These are phyloP conservation scores for Drosophila anomalata DNA, from an alignment of 2,888 invertebrate genomes.

Conservation along the genomic window DNA sequence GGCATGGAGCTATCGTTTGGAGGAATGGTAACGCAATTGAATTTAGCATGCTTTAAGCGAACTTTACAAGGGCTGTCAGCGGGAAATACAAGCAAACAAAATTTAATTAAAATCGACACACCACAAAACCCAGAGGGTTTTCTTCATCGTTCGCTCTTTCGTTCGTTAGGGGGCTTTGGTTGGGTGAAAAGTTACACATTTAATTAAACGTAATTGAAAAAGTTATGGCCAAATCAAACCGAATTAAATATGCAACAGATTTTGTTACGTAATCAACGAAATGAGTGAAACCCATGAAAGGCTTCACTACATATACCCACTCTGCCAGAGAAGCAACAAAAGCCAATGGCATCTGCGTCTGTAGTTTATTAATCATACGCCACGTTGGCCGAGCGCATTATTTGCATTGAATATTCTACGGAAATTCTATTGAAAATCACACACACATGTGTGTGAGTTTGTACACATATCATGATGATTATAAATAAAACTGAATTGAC, in stretches of 20 bases:
- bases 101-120: slow-evolving; percentile 41
- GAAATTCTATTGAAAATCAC: slow-evolving; percentile 15
- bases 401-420: slow-evolving; percentile 41
- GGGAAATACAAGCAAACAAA: slow-evolving; percentile 37
- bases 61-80: slow-evolving; percentile 18
- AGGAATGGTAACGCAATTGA: slow-evolving; percentile 7
- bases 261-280: slow-evolving; percentile 59
- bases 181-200: slow-evolving; percentile 56
- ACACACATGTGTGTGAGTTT: neutral
- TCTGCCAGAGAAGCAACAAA: slow-evolving; percentile 8
- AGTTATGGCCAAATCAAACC: slow-evolving; percentile 72
- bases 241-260: slow-evolving; percentile 74
- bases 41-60: slow-evolving; percentile 14
- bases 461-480: slow-evolving; percentile 28
- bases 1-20: neutral
- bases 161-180: neutral
- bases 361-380: slow-evolving; percentile 64
- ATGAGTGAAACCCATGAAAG: slow-evolving; percentile 31
- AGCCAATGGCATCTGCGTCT: slow-evolving; percentile 32
- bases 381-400: slow-evolving; percentile 35
- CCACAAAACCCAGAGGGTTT: slow-evolving; percentile 30
- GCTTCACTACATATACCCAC: slow-evolving; percentile 3
- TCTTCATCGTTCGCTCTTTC: neutral
- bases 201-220: slow-evolving; percentile 76
- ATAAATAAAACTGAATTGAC: slow-evolving; percentile 63